phyloP scores from a whole-genome alignment of 2,113 vertebrate genomes.

The Hemibagrus wyckioides region DNA sequence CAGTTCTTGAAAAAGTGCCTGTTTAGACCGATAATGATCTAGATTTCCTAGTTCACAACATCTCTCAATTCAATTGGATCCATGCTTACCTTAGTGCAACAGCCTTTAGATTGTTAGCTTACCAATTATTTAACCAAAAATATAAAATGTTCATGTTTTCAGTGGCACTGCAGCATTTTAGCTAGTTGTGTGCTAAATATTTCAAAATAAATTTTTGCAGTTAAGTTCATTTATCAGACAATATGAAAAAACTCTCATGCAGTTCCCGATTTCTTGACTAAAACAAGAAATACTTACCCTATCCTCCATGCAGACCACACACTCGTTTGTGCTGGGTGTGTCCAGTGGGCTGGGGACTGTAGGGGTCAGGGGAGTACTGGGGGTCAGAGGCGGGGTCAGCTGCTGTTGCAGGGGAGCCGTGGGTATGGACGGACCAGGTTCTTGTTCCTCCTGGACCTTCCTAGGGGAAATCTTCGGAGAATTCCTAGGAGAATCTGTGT shows the following conservation, averaged over 20 bases:
- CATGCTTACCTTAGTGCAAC: background rate
- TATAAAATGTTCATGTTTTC: background rate
- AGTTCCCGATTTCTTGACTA: background rate
- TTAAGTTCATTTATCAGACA: background rate
- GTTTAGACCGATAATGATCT: background rate
- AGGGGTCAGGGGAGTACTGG: conserved; percentile 68
- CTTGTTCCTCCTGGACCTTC: conserved; percentile 22
- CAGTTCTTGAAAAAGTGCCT: background rate
- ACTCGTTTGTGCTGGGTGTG: conserved; percentile 75
- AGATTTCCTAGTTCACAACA: background rate
- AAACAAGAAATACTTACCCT: conserved; percentile 74
- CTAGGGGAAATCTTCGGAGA: conserved; percentile 69
- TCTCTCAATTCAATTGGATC: background rate
- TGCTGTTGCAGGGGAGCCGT: background rate
- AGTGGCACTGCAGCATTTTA: background rate
- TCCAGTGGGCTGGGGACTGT: conserved; percentile 66
- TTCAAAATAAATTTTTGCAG: background rate
- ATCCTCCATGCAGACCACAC: conserved; percentile 91
- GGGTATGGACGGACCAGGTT: conserved; percentile 38
- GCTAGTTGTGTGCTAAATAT: background rate
- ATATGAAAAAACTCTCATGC: background rate
- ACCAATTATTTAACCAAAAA: background rate
- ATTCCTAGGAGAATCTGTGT: conserved; percentile 63
- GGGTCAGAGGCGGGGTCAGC: conserved; percentile 60
- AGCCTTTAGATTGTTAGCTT: background rate